phyloP scores from a whole-genome alignment of 2,113 vertebrate genomes.

The Aegotheles bennettii region DNA sequence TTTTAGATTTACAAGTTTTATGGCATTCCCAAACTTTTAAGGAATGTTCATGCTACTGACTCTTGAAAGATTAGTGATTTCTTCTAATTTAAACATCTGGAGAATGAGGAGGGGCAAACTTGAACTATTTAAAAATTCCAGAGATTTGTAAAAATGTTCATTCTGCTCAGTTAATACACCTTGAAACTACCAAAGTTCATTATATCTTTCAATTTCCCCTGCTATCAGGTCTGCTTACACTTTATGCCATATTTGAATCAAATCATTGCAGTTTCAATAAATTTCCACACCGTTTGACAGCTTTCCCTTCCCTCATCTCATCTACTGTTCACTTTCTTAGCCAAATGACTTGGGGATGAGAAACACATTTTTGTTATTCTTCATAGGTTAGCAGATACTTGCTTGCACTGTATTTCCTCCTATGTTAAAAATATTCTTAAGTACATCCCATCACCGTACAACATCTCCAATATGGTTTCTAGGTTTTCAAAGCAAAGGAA shows the following conservation, averaged over 20 bases:
- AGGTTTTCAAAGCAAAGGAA: neutral
- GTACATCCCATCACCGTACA: neutral
- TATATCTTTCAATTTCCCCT: neutral
- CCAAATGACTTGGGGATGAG: neutral
- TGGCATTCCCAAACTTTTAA: neutral
- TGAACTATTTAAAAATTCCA: neutral
- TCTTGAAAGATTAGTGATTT: neutral
- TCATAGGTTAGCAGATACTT: neutral
- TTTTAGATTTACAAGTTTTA: neutral
- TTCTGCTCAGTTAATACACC: neutral
- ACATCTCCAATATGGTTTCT: neutral
- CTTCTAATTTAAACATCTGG: neutral
- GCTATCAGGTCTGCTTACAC: neutral
- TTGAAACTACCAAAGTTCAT: neutral
- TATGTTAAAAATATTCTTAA: neutral
- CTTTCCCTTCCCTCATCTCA: neutral
- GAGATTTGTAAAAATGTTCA: neutral
- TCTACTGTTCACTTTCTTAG: neutral
- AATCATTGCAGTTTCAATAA: neutral
- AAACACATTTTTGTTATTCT: neutral
- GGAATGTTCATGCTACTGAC: neutral
- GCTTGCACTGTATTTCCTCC: neutral
- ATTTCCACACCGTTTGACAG: neutral
- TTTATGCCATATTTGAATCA: neutral
- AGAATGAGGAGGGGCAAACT: neutral